Evolutionary conservation across 2,113 vertebrate genomes (phyloP).

Genomic region (Nanger granti): DNA sequence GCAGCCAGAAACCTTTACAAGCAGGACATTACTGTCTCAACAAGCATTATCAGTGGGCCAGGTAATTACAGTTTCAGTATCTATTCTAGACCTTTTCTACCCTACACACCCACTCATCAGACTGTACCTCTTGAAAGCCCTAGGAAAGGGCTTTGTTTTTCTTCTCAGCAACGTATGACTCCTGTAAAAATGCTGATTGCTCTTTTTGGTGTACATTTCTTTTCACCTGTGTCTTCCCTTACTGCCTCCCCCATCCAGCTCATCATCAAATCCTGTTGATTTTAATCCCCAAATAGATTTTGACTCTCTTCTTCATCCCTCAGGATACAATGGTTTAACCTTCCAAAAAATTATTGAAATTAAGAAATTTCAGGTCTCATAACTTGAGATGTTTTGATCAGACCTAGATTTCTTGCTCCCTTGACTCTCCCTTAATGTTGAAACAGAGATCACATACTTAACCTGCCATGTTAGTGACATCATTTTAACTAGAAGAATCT

Average conservation of each 20-base stretch:
- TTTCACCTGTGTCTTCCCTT: background rate
- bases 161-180: background rate
- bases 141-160: background rate
- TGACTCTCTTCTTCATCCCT: conserved; percentile 1
- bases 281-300: conserved; percentile 23
- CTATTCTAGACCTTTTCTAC: background rate
- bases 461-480: conserved; percentile 4
- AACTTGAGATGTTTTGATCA: conserved; percentile 42
- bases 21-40: background rate
- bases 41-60: background rate
- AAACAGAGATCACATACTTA: conserved; percentile 1
- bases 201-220: background rate
- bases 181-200: background rate
- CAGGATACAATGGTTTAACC: conserved; percentile 1
- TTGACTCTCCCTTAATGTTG: conserved; percentile 27
- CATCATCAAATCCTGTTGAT: background rate
- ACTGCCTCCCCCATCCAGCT: background rate
- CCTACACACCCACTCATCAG: background rate
- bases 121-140: background rate
- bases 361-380: conserved; percentile 14
- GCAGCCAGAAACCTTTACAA: conserved; percentile 14
- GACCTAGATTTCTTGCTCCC: conserved; percentile 9
- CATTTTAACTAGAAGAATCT: conserved; percentile 9
- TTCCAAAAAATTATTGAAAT: conserved; percentile 33
- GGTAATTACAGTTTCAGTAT: background rate